Evolutionary conservation across 2,797 vertebrate genomes (phyloP).

Genomic region (Eulemur albifrons): DNA sequence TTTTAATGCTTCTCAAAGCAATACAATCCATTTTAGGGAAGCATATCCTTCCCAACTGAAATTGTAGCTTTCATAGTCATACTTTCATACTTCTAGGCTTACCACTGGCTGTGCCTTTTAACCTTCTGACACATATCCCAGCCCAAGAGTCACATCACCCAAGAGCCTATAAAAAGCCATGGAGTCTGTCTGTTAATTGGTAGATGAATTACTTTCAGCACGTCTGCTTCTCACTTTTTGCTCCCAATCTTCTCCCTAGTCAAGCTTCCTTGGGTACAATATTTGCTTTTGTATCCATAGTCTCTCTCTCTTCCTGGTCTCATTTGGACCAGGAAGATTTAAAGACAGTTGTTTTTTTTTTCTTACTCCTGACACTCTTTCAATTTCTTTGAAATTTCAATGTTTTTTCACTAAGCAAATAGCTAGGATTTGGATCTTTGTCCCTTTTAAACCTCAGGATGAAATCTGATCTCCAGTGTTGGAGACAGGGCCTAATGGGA

Average conservation of each 20-base stretch:
- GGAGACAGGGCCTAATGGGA: background rate
- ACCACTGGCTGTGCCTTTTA: background rate
- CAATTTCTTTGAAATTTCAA: background rate
- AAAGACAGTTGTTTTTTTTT: background rate
- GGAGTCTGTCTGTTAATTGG: background rate
- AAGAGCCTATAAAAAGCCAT: background rate
- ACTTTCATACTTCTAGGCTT: background rate
- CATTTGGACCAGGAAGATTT: background rate
- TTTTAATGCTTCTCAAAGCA: conserved; percentile 18
- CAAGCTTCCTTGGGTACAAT: background rate
- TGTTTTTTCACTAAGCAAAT: background rate
- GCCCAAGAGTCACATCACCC: background rate
- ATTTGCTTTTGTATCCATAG: background rate
- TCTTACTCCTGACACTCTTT: background rate
- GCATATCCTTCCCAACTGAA: background rate
- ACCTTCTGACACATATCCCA: background rate
- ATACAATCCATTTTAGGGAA: background rate
- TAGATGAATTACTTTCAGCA: background rate
- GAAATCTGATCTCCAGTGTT: background rate
- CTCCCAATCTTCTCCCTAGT: background rate
- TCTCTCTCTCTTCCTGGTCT: background rate
- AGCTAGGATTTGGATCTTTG: no score
- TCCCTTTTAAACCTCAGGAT: background rate
- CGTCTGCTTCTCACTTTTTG: background rate
- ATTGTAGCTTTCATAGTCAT: background rate